phyloP scores from a whole-genome alignment of 2,888 invertebrate species.

The Rhamnusium bicolor region DNA sequence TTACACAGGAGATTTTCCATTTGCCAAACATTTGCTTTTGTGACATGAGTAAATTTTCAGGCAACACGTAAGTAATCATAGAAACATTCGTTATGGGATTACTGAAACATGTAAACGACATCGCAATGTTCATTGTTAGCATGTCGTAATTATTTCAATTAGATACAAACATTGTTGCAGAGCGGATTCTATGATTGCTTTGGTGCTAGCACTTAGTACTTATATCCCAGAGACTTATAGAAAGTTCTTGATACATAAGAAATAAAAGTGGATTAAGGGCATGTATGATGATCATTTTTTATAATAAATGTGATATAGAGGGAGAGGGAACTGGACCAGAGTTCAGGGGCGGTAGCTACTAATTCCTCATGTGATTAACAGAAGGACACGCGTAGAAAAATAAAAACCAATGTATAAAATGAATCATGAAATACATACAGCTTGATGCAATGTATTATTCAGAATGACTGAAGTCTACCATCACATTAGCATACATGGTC shows the following conservation, averaged over 20 bases:
- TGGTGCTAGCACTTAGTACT: not conserved
- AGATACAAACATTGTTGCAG: not conserved
- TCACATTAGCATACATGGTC: no score
- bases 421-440: no score
- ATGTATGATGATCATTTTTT: no score
- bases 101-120: slow-evolving; percentile 1
- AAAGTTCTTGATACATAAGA: not conserved
- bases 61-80: slow-evolving; percentile 14
- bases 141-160: slow-evolving; percentile 10
- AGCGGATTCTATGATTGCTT: not conserved
- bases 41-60: slow-evolving; percentile 3
- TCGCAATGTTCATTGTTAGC: not conserved
- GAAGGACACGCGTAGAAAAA: no score
- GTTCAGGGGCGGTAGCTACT: no score
- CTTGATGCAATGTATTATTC: no score
- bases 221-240: not conserved
- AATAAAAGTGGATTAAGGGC: not conserved
- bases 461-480: no score
- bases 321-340: no score
- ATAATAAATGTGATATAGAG: no score
- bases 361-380: no score
- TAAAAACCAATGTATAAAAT: no score
- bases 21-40: slow-evolving; percentile 1
- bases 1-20: slow-evolving; percentile 15
- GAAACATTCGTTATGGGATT: slow-evolving; percentile 16